Evolutionary conservation across 2,888 invertebrate species (phyloP), one percentile per base, ranked within the genome.

Genomic region (Mesodorylaimus sp.): DNA sequence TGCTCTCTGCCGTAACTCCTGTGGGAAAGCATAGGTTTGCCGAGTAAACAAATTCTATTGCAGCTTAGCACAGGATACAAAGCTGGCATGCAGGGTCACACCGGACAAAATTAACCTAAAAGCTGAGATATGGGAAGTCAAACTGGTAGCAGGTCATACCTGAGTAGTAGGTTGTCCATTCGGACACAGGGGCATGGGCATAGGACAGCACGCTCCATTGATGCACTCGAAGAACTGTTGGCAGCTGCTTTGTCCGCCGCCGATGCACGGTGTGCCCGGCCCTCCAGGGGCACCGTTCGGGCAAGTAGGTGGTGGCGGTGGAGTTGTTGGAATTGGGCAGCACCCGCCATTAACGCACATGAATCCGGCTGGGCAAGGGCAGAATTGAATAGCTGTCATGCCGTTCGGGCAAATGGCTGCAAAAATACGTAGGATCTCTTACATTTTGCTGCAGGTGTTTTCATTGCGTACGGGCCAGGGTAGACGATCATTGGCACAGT

Each of bases 361-460:
- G 37, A 5, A 38, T 5, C 25, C 25, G 3, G 47, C 3, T 7
- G 47, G 47, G 19, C 47, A 47, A 24, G 23, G 13, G 46, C 61
- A 63, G 42, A 56, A 48, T 51, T 56, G 57, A 0, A 55, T 55
- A 5, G 62, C 58, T 39, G 59, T 50, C 16, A 58, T 59, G n/a
- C 60, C 61, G 50, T 59, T 60, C n/a, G 63, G 62, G 44, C 64
- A 64, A 1, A 61, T 51, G 2, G 63, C 27, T 43, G 21, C 7
- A 32, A 32, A n/a, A n/a, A n/a, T n/a, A n/a, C n/a, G n/a, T n/a
- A n/a, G n/a, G n/a, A n/a, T n/a, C n/a, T n/a, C n/a, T n/a, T n/a
- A n/a, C n/a, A n/a, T n/a, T n/a, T n/a, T n/a, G n/a, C n/a, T n/a
- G n/a, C n/a, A n/a, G n/a, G n/a, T n/a, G n/a, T n/a, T n/a, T n/a